Conservation (phyloP, 2,797 vertebrate species). For the Pampus argenteus region DNA sequence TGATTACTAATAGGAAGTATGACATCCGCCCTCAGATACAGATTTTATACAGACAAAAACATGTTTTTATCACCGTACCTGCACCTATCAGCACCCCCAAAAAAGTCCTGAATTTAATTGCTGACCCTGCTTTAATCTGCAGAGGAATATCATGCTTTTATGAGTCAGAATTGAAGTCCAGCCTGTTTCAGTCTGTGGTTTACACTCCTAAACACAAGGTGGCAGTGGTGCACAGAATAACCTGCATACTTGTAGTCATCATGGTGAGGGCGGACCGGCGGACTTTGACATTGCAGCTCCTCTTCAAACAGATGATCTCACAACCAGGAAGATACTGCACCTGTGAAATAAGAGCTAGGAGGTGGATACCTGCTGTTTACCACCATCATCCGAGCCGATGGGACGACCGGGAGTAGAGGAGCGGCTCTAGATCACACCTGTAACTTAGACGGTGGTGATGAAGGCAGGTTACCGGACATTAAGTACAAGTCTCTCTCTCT, state of each 20-base stretch:
- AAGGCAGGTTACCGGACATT: slow-evolving; percentile 73
- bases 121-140: too few species aligned
- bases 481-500: slow-evolving; percentile 17
- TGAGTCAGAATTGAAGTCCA: too few species aligned
- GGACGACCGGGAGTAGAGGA: slow-evolving; percentile 15
- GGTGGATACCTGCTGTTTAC: slow-evolving; percentile 10
- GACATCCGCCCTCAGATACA: too few species aligned
- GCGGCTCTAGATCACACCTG: slow-evolving; percentile 6
- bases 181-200: not conserved
- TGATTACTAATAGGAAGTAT: too few species aligned
- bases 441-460: slow-evolving; percentile 59
- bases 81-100: too few species aligned
- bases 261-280: not conserved
- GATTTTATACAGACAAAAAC: too few species aligned
- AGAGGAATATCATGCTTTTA: too few species aligned
- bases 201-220: not conserved
- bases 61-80: too few species aligned
- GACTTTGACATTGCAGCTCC: not conserved
- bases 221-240: not conserved
- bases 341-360: not conserved
- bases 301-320: not conserved
- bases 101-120: too few species aligned
- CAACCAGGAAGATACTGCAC: slow-evolving; percentile 33
- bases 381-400: not conserved
- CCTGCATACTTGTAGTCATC: slow-evolving; percentile 22